phyloP scores from a whole-genome alignment of 1,140 invertebrate species.

The Lineus longissimus region DNA sequence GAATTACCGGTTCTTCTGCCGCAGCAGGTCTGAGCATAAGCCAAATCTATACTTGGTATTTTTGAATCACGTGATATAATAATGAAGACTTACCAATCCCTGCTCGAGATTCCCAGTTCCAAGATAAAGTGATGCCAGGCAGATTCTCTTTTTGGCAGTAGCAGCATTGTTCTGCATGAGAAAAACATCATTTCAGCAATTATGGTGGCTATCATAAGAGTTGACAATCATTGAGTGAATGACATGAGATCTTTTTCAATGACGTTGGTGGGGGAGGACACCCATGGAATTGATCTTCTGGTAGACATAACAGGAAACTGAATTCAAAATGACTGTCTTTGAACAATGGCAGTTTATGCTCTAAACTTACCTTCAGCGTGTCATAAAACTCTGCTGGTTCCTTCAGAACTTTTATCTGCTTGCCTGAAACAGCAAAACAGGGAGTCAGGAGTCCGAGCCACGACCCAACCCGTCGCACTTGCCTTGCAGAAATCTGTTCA shows the following conservation, averaged over 20 bases:
- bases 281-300: background rate
- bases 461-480: background rate
- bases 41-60: no score
- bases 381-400: conserved; percentile 50
- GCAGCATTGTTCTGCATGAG: conserved; percentile 65
- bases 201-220: background rate
- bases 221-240: background rate
- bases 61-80: no score
- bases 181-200: conserved; percentile 10
- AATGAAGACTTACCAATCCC: conserved; percentile 62
- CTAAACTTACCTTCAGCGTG: conserved; percentile 40
- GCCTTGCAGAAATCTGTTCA: background rate
- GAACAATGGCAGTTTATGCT: no score
- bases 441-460: conserved; percentile 47
- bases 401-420: conserved; percentile 42
- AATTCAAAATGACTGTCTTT: no score
- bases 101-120: conserved; percentile 84
- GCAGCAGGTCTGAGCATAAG: no score
- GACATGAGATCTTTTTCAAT: background rate
- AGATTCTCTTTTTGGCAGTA: conserved; percentile 73
- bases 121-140: conserved; percentile 87
- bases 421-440: conserved; percentile 45
- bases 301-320: background rate
- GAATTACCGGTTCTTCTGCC: no score
- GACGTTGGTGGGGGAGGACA: background rate